Percentiles rank a stretch among this genome's conserved stretches.
Evolutionary conservation across 2,113 vertebrate genomes (phyloP).

Genomic region (Podarcis muralis): DNA sequence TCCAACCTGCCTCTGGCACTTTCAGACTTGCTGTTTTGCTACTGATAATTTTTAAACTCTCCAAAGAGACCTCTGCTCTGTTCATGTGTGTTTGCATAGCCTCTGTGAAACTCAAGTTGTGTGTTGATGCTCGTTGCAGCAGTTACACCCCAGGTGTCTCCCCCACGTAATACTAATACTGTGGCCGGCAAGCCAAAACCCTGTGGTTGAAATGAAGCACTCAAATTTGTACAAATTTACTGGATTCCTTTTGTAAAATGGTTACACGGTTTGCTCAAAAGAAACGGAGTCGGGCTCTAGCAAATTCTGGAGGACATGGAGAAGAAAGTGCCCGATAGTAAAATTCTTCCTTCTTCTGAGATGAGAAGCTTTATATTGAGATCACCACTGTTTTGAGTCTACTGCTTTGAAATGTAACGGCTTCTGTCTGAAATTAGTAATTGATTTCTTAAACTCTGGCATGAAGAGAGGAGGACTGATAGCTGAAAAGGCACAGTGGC

Average conservation of each 20-base stretch:
- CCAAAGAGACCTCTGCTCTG: neutral
- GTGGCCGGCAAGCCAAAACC: neutral
- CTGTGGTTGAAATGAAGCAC: neutral
- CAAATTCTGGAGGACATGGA: neutral
- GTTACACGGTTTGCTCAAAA: neutral
- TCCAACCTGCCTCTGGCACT: constrained; percentile 3
- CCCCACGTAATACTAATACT: neutral
- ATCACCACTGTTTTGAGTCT: neutral
- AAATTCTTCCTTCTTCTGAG: neutral
- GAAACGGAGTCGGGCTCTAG: neutral
- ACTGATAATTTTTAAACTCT: constrained; percentile 28
- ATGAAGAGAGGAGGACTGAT: neutral
- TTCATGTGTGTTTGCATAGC: neutral
- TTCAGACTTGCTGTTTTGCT: constrained; percentile 32
- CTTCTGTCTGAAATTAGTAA: neutral
- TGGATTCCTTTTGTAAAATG: neutral
- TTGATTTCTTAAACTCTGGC: neutral
- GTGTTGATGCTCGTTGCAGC: neutral
- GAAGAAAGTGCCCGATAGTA: neutral
- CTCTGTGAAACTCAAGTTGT: neutral
- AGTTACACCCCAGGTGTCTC: neutral
- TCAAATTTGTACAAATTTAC: neutral
- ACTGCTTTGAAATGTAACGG: neutral
- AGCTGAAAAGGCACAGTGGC: neutral
- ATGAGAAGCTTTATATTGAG: neutral